phyloP scores from a whole-genome alignment of 2,888 invertebrate genomes.

The Rhimphoctona megacephalus region DNA sequence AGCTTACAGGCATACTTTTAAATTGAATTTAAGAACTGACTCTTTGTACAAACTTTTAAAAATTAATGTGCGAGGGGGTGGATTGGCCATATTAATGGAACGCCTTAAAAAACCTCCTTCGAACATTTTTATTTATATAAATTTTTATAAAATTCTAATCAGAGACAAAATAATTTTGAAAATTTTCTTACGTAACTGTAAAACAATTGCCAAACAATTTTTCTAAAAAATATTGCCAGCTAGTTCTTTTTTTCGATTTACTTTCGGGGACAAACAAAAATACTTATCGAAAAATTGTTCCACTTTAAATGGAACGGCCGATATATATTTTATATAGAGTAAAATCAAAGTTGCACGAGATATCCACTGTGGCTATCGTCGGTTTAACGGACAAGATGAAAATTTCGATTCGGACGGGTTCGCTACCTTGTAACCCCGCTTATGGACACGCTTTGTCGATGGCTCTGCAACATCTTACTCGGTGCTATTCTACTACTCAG shows the following conservation, averaged over 20 bases:
- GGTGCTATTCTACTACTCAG: constrained; percentile 76
- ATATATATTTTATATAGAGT: constrained; percentile 24
- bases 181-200: too few relatives aligned
- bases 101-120: background rate
- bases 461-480: constrained; percentile 77
- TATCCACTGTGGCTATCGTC: constrained; percentile 49
- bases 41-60: background rate
- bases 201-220: background rate
- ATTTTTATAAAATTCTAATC: background rate
- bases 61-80: background rate
- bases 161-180: too few relatives aligned
- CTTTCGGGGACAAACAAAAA: background rate
- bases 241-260: background rate
- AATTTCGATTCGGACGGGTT: constrained; percentile 69
- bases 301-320: background rate
- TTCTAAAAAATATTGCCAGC: background rate
- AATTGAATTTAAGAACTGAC: background rate
- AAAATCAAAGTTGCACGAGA: constrained; percentile 38
- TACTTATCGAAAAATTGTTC: background rate
- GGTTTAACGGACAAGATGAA: constrained; percentile 75
- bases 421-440: constrained; percentile 57
- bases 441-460: constrained; percentile 80
- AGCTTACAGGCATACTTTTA: background rate
- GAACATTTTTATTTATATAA: background rate
- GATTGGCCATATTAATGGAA: background rate